phyloP scores from a whole-genome alignment of 1,140 invertebrate species.

The Drosophila serrata region DNA sequence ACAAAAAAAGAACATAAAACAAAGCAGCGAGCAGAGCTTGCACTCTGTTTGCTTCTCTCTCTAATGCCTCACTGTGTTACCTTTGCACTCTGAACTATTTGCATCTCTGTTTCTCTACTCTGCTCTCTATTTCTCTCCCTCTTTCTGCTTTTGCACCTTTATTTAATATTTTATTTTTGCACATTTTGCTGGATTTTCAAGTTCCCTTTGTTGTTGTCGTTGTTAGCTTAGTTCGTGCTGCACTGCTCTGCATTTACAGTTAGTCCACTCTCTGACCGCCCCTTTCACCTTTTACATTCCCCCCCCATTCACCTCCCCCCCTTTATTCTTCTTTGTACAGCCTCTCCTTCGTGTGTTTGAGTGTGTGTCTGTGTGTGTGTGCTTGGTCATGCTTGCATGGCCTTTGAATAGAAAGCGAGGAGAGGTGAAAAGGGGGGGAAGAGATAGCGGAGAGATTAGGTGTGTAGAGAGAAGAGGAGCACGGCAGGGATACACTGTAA shows the following conservation, averaged over 20 bases:
- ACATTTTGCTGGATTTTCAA: constrained; percentile 65
- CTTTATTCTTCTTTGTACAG: background rate
- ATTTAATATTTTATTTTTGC: constrained; percentile 66
- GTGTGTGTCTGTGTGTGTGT: no score
- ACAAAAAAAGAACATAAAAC: constrained; percentile 38
- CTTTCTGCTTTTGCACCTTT: constrained; percentile 46
- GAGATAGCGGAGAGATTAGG: constrained; percentile 22
- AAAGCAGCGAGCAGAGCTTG: constrained; percentile 9
- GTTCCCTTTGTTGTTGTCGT: constrained; percentile 30
- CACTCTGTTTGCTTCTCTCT: constrained; percentile 29
- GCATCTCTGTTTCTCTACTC: constrained; percentile 36
- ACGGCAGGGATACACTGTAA: background rate
- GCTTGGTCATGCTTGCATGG: constrained; percentile 58
- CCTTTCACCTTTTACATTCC: background rate
- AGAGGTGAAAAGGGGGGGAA: constrained; percentile 23
- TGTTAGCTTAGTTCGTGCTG: constrained; percentile 41
- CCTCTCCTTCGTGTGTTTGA: constrained; percentile 14
- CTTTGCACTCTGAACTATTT: constrained; percentile 38
- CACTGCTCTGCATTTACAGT: constrained; percentile 63
- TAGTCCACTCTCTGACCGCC: constrained; percentile 50
- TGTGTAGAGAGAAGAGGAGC: background rate
- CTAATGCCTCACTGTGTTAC: background rate
- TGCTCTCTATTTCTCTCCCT: constrained; percentile 29
- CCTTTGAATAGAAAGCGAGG: constrained; percentile 49
- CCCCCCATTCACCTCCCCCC: background rate